Evolutionary conservation across 2,888 invertebrate genomes (phyloP).

Genomic region (Pristionchus arcanus): DNA sequence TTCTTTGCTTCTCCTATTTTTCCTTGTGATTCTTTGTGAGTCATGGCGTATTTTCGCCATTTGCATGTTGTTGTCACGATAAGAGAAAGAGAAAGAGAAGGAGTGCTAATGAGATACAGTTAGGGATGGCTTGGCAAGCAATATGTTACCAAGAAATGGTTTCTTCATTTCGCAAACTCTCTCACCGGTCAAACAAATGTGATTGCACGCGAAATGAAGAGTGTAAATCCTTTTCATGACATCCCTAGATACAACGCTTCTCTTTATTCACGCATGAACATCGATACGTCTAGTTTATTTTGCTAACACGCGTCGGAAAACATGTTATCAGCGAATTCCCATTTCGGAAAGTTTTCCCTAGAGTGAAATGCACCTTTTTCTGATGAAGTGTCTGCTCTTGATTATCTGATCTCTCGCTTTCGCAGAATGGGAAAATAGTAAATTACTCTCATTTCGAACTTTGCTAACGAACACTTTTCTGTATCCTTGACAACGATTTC

Average conservation of each 20-base stretch:
- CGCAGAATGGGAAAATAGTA: no score
- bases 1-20: neutral
- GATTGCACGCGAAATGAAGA: neutral
- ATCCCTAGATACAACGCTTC: neutral
- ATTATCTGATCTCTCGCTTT: no score
- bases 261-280: no score
- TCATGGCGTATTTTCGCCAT: neutral
- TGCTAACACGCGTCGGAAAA: no score
- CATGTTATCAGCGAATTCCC: no score
- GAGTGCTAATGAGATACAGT: neutral
- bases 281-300: no score
- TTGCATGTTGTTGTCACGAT: neutral
- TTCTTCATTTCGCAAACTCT: no score
- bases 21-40: neutral
- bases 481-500: neutral
- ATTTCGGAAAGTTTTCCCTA: no score
- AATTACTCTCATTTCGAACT: neutral
- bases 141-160: no score
- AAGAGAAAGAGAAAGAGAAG: neutral
- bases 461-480: constrained; percentile 8
- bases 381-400: no score
- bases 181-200: no score
- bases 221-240: neutral
- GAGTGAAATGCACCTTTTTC: no score
- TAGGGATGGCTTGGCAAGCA: neutral